Evolutionary conservation across 2,888 invertebrate species (phyloP), one percentile per base, ranked within the genome.

Genomic region (Acleris laterana): DNA sequence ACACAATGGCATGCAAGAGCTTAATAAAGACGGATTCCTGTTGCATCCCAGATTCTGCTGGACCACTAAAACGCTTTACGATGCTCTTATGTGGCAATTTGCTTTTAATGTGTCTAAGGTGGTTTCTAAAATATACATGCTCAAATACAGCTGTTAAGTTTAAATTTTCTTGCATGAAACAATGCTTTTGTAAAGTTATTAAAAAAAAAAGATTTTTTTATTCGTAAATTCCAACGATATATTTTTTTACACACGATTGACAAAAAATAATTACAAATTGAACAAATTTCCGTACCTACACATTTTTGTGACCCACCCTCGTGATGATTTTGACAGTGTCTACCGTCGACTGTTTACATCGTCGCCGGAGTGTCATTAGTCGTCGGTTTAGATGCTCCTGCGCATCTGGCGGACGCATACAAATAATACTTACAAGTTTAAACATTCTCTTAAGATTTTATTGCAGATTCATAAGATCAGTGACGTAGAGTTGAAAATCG

Each of bases 351-450:
- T 89, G 88, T 86, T 89, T 87, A 90, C 88, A 87, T 92, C 91
- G 85, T 89, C 92, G 82, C 88, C 80, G 75, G 78, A 82, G 77
- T 83, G 84, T 89, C 91, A 92, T 93, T 92, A 93, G 93, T 90
- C 85, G 86, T 82, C 87, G 83, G 80, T 79, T 81, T 81, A 74
- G 77, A 77, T 78, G 79, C 80, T 79, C 75, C 71, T 65, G 77
- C 82, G 82, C 92, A 92, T 91, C 89, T 93, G 91, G 85, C 78
- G 73, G 77, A 87, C 77, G 79, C 76, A 82, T 87, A 83, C 76
- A 77, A 75, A 76, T 75, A 75, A 72, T 53, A 50, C 20, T 49
- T 64, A 66, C 69, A 71, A 68, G 49, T 48, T 67, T 53, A 60
- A 22, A 44, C 9, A 17, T 57, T 7, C 5, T 28, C 3, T 48